These are phyloP conservation scores for Lophius piscatorius DNA, from an alignment of 2,113 vertebrate species.

Conservation along the genomic window DNA sequence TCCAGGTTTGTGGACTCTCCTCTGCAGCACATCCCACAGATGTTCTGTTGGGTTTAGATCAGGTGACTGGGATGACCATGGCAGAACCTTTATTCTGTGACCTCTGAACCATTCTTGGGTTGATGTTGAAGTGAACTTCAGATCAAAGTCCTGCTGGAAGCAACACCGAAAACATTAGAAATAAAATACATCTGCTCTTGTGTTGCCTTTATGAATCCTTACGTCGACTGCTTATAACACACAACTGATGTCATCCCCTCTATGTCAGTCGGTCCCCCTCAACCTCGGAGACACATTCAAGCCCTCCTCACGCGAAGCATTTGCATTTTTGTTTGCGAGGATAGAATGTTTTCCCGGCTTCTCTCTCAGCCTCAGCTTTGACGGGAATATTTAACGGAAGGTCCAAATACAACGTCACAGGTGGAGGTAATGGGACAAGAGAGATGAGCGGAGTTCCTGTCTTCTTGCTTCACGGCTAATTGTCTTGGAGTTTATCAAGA, in stretches of 20 bases:
- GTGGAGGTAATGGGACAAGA: slow-evolving; percentile 46
- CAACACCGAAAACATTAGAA: no score
- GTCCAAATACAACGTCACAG: slow-evolving; percentile 23
- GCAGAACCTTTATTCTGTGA: no score
- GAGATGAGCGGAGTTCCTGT: slow-evolving; percentile 34
- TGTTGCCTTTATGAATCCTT: slow-evolving; percentile 22
- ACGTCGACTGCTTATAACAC: neutral
- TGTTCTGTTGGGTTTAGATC: no score
- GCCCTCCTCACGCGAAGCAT: neutral
- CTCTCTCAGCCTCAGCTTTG: slow-evolving; percentile 37
- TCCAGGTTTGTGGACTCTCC: no score
- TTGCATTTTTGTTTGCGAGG: slow-evolving; percentile 38
- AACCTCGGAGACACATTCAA: slow-evolving; percentile 6
- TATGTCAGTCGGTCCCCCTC: neutral
- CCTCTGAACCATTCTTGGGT: no score
- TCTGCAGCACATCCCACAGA: no score
- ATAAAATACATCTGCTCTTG: no score
- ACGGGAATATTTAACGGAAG: slow-evolving; percentile 23
- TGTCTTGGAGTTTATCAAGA: slow-evolving; percentile 50
- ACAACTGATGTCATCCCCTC: neutral
- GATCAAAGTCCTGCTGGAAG: no score
- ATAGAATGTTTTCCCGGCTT: slow-evolving; percentile 37
- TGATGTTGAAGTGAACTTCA: no score
- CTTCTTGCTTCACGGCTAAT: slow-evolving; percentile 37
- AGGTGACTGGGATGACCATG: no score